Conservation (phyloP, 2,113 vertebrate genomes). For the Corapipo altera region DNA sequence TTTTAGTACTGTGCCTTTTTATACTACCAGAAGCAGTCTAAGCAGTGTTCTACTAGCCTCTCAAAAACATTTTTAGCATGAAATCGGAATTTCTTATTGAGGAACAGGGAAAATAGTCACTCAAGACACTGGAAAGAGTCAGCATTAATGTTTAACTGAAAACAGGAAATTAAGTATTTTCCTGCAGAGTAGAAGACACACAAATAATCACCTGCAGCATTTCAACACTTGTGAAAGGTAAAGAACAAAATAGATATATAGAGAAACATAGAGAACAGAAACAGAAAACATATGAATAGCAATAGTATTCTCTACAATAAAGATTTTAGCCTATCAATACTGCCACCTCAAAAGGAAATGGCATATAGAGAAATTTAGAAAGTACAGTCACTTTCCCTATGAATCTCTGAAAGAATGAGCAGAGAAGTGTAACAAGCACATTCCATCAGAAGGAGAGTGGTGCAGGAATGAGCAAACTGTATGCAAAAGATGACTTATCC, state of each 20-base stretch:
- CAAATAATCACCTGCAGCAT: not conserved
- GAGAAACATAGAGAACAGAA: not conserved
- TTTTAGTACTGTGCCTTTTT: not conserved
- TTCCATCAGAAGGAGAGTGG: not conserved
- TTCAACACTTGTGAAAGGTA: not conserved
- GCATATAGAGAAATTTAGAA: not conserved
- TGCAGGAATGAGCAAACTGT: not conserved
- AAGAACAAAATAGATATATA: not conserved
- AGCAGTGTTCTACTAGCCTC: not conserved
- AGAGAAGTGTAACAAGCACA: not conserved
- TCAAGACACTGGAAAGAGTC: not conserved
- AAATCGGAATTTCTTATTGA: not conserved
- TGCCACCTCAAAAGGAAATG: not conserved
- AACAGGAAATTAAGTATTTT: not conserved
- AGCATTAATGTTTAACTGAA: not conserved
- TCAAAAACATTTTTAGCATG: not conserved
- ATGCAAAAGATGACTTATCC: not conserved
- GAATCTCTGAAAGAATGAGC: not conserved
- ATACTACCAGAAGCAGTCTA: not conserved
- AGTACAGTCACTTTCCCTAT: not conserved
- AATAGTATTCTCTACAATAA: not conserved
- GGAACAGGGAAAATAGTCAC: not conserved
- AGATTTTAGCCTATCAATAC: not conserved
- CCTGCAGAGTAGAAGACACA: not conserved
- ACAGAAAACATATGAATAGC: not conserved